These are phyloP conservation scores for Romanogobio albipinnatus DNA, from an alignment of 2,113 vertebrate genomes.

Conservation along the genomic window DNA sequence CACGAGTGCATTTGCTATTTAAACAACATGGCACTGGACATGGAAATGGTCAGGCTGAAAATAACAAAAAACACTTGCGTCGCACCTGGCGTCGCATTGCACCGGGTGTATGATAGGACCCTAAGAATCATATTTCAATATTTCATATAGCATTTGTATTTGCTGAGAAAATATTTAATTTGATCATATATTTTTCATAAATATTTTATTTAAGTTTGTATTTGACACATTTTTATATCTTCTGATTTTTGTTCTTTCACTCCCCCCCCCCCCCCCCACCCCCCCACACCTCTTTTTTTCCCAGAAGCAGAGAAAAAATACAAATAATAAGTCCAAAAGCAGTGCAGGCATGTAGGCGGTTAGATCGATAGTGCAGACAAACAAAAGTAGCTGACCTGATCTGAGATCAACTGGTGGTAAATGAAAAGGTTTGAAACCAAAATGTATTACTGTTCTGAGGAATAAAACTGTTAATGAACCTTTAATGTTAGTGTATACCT, in stretches of 20 bases:
- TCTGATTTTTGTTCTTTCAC: not conserved
- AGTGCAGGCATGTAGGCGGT: not conserved
- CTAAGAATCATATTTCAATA: not conserved
- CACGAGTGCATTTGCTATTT: too few species aligned
- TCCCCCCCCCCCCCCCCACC: too few species aligned
- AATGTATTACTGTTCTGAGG: not conserved
- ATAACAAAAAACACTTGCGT: too few species aligned
- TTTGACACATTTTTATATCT: not conserved
- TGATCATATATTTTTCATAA: too few species aligned
- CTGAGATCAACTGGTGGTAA: conserved; percentile 21
- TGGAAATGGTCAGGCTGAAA: too few species aligned
- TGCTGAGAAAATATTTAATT: too few species aligned
- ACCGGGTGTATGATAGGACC: too few species aligned
- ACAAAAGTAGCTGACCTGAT: conserved; percentile 19
- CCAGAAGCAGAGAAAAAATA: conserved; percentile 3
- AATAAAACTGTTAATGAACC: not conserved
- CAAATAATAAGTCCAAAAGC: conserved; percentile 26
- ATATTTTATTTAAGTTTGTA: too few species aligned
- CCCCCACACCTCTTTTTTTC: not conserved
- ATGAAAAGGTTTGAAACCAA: not conserved
- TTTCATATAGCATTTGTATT: not conserved
- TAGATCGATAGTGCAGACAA: conserved; percentile 37
- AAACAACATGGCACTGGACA: too few species aligned
- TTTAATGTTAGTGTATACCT: not conserved
- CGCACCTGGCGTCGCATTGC: too few species aligned